These are phyloP conservation scores for Oegoconia quadripuncta DNA, from an alignment of 2,888 invertebrate species.

Conservation along the genomic window DNA sequence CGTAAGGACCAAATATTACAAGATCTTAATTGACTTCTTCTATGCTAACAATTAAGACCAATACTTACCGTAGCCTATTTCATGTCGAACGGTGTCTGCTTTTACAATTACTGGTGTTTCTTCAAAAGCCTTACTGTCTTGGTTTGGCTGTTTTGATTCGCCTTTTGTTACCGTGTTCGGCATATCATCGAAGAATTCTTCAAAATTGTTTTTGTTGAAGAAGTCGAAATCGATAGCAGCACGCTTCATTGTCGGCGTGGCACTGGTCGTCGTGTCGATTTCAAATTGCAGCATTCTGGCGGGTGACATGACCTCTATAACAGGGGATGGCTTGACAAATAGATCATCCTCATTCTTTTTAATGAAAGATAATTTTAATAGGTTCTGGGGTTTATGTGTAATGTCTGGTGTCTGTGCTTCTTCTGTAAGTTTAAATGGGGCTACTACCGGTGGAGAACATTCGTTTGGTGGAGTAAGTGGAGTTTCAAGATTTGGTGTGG, in stretches of 20 bases:
- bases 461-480: constrained; percentile 27
- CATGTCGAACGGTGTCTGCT: constrained; percentile 60
- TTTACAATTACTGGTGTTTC: constrained; percentile 62
- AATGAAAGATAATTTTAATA: constrained; percentile 50
- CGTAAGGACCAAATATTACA: background rate
- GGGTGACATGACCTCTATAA: constrained; percentile 63
- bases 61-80: constrained; percentile 69
- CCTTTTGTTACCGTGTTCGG: constrained; percentile 24
- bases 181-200: constrained; percentile 50
- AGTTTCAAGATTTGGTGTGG: constrained; percentile 28
- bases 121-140: constrained; percentile 34
- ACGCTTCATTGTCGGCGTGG: constrained; percentile 71
- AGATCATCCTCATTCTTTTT: constrained; percentile 50
- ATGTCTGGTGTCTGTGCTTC: constrained; percentile 22
- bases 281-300: constrained; percentile 70
- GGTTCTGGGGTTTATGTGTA: constrained; percentile 32
- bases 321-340: constrained; percentile 63
- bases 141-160: constrained; percentile 13
- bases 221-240: constrained; percentile 67
- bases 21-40: background rate
- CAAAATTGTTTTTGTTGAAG: constrained; percentile 57
- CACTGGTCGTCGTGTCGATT: constrained; percentile 45
- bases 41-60: background rate
- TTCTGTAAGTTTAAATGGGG: constrained; percentile 37
- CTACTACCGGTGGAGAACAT: constrained; percentile 36